These are phyloP conservation scores for Rotaria magnacalcarata DNA, from an alignment of 2,888 invertebrate genomes.

Conservation along the genomic window DNA sequence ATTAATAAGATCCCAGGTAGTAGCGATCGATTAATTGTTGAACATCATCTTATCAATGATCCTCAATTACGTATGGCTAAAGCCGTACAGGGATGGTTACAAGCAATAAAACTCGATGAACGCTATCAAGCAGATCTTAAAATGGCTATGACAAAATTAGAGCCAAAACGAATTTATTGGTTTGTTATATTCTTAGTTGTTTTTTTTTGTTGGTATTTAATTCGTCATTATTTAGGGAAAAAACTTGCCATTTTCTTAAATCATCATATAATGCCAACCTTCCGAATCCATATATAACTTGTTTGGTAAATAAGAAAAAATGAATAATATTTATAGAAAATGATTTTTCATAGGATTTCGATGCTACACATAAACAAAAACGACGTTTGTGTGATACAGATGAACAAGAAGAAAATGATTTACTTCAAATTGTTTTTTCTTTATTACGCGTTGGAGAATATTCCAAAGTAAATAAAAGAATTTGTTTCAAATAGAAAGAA, in stretches of 20 bases:
- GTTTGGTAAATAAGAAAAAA: background rate
- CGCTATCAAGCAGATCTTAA: slow-evolving; percentile 29
- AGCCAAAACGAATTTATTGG: slow-evolving; percentile 33
- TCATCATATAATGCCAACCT: background rate
- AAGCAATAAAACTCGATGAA: slow-evolving; percentile 28
- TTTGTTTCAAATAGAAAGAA: background rate
- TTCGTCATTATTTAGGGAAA: background rate
- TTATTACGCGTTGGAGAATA: slow-evolving; percentile 35
- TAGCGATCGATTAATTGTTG: slow-evolving; percentile 32
- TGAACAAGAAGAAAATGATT: slow-evolving; percentile 37
- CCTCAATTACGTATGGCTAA: slow-evolving; percentile 24
- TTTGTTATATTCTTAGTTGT: background rate
- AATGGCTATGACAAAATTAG: slow-evolving; percentile 21
- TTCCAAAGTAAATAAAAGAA: background rate
- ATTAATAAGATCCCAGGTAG: background rate
- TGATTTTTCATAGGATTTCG: slow-evolving; percentile 6
- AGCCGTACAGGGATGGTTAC: slow-evolving; percentile 26
- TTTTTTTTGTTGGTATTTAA: background rate
- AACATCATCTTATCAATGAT: slow-evolving; percentile 14
- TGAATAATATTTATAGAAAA: background rate
- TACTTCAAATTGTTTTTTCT: background rate
- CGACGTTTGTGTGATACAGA: slow-evolving; percentile 28
- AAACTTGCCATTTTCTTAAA: slow-evolving; percentile 28
- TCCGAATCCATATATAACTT: background rate
- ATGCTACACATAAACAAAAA: slow-evolving; percentile 27